phyloP scores from a whole-genome alignment of 2,797 vertebrate species.

The Channallabes apus region DNA sequence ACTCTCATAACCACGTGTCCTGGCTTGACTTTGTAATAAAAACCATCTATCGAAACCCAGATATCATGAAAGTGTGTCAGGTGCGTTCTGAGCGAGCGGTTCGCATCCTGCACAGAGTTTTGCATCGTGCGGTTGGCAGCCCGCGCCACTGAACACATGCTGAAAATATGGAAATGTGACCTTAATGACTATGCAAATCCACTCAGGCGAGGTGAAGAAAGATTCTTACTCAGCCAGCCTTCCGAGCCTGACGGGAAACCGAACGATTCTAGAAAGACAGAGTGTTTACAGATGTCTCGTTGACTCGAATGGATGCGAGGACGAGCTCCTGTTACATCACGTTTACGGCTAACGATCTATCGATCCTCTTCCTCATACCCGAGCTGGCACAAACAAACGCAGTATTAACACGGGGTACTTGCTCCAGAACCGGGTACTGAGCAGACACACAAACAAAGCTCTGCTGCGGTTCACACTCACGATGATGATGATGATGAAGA shows the following conservation, averaged over 20 bases:
- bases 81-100: background rate
- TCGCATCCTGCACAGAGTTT: conserved; percentile 39
- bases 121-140: conserved; percentile 40
- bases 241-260: background rate
- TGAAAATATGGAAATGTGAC: conserved; percentile 68
- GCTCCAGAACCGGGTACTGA: background rate
- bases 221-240: too few species aligned
- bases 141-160: conserved; percentile 32
- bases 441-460: background rate
- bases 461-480: background rate
- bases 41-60: too few species aligned
- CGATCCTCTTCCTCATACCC: background rate
- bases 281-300: too few species aligned
- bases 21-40: too few species aligned
- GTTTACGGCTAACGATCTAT: too few species aligned
- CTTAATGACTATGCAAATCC: conserved; percentile 67
- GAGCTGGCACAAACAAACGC: background rate
- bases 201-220: conserved; percentile 16
- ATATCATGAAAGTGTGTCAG: background rate
- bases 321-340: background rate
- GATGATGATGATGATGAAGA: too few species aligned
- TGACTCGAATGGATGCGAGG: too few species aligned
- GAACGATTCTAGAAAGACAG: too few species aligned
- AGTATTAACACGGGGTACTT: background rate
- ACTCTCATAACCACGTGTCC: too few species aligned